These are phyloP conservation scores for Heterohyrax brucei DNA, from an alignment of 2,797 vertebrate genomes.

Conservation along the genomic window DNA sequence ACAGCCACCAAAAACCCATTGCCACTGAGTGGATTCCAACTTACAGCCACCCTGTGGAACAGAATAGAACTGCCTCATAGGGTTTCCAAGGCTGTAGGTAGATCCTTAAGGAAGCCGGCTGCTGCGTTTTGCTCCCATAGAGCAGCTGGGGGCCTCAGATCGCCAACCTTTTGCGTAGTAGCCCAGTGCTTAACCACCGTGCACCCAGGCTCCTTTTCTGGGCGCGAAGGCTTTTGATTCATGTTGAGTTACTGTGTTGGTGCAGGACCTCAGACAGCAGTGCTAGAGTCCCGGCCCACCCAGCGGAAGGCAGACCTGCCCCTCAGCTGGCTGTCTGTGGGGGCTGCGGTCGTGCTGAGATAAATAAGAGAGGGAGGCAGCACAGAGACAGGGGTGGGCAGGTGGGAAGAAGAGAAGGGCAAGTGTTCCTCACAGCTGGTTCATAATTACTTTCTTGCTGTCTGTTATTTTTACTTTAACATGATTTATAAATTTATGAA, in stretches of 20 bases:
- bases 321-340: neutral
- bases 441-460: neutral
- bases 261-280: neutral
- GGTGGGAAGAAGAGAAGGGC: neutral
- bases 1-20: too few relatives aligned
- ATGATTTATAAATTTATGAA: neutral
- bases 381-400: too few relatives aligned
- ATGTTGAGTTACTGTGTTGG: neutral
- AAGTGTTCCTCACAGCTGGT: constrained; percentile 5
- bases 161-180: neutral
- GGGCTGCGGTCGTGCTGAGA: neutral
- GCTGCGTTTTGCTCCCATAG: too few relatives aligned
- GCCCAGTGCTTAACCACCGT: neutral
- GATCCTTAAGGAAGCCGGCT: too few relatives aligned
- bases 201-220: neutral
- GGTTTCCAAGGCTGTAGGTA: too few relatives aligned
- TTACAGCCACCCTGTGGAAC: too few relatives aligned
- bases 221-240: constrained; percentile 1
- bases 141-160: too few relatives aligned
- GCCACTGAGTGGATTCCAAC: too few relatives aligned
- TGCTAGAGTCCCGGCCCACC: neutral
- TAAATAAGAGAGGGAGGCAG: neutral
- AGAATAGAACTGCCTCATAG: too few relatives aligned
- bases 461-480: constrained; percentile 36
- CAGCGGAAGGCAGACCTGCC: neutral